Evolutionary conservation across 2,113 vertebrate genomes (phyloP).

Genomic region (Steatornis caripensis): DNA sequence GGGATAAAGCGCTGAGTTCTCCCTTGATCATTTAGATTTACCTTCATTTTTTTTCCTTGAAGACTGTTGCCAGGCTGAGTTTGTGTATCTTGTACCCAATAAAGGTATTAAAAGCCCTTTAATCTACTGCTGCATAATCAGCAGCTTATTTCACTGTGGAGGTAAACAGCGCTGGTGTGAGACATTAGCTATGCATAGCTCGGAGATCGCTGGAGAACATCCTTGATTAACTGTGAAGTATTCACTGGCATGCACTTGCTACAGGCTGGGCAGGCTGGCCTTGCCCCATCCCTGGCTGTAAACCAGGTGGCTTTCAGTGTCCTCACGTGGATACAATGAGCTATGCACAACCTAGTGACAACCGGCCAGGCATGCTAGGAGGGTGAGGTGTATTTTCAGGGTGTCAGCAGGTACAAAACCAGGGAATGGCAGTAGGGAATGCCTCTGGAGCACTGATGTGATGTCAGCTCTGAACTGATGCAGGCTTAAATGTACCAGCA

Average conservation of each 20-base stretch:
- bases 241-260: background rate
- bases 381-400: background rate
- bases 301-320: background rate
- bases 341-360: background rate
- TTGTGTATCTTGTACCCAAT: conserved; percentile 20
- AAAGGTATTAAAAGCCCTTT: conserved; percentile 28
- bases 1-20: background rate
- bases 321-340: background rate
- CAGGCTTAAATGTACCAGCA: background rate
- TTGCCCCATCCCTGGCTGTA: background rate
- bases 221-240: background rate
- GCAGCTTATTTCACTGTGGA: background rate
- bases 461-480: background rate
- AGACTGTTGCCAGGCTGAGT: background rate
- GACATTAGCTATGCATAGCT: background rate
- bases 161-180: background rate
- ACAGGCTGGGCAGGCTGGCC: background rate
- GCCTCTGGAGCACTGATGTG: background rate
- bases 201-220: background rate
- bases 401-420: background rate
- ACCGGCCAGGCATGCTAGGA: background rate
- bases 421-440: background rate
- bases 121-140: conserved; percentile 22
- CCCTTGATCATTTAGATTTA: background rate
- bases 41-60: background rate